Evolutionary conservation across 2,888 invertebrate species (phyloP).

Genomic region (Crematogaster levior): DNA sequence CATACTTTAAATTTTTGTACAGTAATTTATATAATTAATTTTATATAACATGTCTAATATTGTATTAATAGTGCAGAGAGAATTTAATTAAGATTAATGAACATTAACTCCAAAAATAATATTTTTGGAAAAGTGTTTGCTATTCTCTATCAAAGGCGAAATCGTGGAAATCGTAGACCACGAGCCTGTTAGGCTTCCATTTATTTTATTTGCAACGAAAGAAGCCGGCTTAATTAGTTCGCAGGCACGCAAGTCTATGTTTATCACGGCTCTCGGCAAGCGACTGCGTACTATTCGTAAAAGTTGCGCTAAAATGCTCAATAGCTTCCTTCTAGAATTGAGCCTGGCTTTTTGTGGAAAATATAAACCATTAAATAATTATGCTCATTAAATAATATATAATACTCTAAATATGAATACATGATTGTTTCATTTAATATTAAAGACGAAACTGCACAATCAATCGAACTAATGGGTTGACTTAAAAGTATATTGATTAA

Average conservation of each 20-base stretch:
- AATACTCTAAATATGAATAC: not conserved
- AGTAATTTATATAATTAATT: too few species aligned
- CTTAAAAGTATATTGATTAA: too few species aligned
- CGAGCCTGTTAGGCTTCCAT: not conserved
- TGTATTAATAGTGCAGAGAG: not conserved
- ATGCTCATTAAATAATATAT: too few species aligned
- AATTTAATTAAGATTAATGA: not conserved
- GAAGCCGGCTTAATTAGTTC: slow-evolving; percentile 43
- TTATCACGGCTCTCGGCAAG: slow-evolving; percentile 18
- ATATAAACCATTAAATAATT: not conserved
- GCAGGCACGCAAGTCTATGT: slow-evolving; percentile 30
- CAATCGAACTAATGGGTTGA: not conserved
- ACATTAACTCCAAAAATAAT: not conserved
- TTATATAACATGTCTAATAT: not conserved
- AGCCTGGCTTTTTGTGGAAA: not conserved
- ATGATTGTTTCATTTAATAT: not conserved
- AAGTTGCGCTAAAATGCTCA: slow-evolving; percentile 6
- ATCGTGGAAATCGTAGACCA: not conserved
- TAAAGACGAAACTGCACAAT: not conserved
- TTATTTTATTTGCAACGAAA: slow-evolving; percentile 36
- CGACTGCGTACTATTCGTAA: slow-evolving; percentile 29
- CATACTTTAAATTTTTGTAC: not conserved
- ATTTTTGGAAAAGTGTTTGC: not conserved
- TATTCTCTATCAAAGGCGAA: not conserved
- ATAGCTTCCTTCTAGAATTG: not conserved